Evolutionary conservation across 1,140 invertebrate genomes (phyloP).

Genomic region (Teleopsis dalmanni): DNA sequence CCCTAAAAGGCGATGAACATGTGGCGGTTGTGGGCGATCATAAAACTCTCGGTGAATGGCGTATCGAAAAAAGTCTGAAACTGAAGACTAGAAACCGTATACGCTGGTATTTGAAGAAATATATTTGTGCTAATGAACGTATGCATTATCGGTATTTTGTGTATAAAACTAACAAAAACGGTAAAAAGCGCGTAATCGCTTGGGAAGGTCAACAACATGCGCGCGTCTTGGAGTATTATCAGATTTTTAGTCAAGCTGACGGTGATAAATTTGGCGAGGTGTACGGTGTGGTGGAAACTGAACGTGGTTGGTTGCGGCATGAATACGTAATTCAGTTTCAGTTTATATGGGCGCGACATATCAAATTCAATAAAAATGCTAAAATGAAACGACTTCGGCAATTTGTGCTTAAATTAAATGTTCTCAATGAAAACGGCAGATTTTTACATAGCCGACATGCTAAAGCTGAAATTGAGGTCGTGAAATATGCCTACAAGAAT

Average conservation of each 20-base stretch:
- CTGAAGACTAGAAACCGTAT: slow-evolving; percentile 22
- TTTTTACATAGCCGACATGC: not conserved
- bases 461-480: slow-evolving; percentile 20
- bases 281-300: slow-evolving; percentile 56
- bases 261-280: slow-evolving; percentile 55
- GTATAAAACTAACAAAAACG: slow-evolving; percentile 50
- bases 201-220: slow-evolving; percentile 74
- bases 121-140: slow-evolving; percentile 56
- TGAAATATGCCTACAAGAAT: slow-evolving; percentile 23
- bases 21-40: slow-evolving; percentile 45
- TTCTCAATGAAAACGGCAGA: not conserved
- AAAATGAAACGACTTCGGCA: not conserved
- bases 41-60: slow-evolving; percentile 43
- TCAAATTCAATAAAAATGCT: slow-evolving; percentile 4
- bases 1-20: slow-evolving; percentile 31
- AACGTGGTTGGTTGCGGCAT: slow-evolving; percentile 75
- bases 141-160: slow-evolving; percentile 77
- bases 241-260: slow-evolving; percentile 42
- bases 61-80: slow-evolving; percentile 40
- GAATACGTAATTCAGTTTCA: slow-evolving; percentile 83
- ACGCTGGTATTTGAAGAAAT: slow-evolving; percentile 26
- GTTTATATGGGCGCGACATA: slow-evolving; percentile 45
- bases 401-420: slow-evolving; percentile 3
- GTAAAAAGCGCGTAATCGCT: slow-evolving; percentile 57
- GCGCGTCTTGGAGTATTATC: slow-evolving; percentile 36